phyloP scores from a whole-genome alignment of 2,888 invertebrate genomes.

The Labia minor region DNA sequence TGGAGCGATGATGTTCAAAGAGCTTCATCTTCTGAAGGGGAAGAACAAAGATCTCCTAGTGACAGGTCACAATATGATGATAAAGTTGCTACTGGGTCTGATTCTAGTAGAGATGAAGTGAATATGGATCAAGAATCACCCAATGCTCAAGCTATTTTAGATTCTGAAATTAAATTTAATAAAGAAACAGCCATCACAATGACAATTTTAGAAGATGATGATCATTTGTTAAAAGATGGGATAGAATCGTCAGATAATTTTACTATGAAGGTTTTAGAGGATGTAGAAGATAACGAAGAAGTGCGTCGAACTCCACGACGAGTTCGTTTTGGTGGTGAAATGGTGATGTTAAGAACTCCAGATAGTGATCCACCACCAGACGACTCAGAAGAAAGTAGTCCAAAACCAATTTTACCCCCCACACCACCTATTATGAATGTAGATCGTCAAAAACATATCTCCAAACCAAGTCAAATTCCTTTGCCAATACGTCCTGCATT shows the following conservation, averaged over 20 bases:
- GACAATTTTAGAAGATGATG: conserved; percentile 64
- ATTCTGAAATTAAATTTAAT: conserved; percentile 67
- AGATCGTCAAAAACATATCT: background rate
- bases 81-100: conserved; percentile 22
- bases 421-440: background rate
- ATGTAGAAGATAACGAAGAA: conserved; percentile 42
- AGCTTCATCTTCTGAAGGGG: conserved; percentile 17
- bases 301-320: conserved; percentile 51
- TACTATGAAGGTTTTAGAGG: conserved; percentile 49
- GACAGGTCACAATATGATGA: conserved; percentile 26
- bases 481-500: conserved; percentile 22
- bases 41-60: conserved; percentile 21
- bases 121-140: background rate
- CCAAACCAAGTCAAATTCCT: conserved; percentile 22
- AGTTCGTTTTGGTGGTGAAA: conserved; percentile 77
- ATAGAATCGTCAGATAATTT: conserved; percentile 41
- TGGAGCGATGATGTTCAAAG: conserved; percentile 21
- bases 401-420: background rate
- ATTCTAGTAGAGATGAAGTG: conserved; percentile 16
- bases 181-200: conserved; percentile 71
- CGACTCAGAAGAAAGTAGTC: conserved; percentile 17
- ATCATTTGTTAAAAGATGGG: conserved; percentile 32
- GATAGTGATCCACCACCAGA: conserved; percentile 48
- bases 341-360: conserved; percentile 73
- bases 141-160: conserved; percentile 47